phyloP scores from a whole-genome alignment of 64 coral and sea anemone genomes.

The Exaiptasia diaphana region DNA sequence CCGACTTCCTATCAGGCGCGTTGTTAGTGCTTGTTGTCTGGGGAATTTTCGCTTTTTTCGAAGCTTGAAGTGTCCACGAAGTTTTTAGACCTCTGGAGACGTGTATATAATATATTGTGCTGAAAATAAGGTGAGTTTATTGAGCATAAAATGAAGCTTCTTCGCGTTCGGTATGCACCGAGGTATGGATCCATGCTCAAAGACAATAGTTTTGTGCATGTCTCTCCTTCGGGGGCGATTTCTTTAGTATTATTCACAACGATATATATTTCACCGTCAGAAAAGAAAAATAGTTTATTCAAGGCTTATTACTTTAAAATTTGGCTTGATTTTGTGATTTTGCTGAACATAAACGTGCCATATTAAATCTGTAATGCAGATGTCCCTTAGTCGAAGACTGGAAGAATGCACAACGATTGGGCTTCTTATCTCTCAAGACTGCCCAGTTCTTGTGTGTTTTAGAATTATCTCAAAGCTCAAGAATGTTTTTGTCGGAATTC shows the following conservation, averaged over 20 bases:
- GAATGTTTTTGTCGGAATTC: not conserved
- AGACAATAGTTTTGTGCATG: not conserved
- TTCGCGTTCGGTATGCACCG: not conserved
- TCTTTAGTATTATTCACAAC: not conserved
- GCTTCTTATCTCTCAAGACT: too few species aligned
- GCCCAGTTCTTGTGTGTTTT: too few species aligned
- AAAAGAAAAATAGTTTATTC: too few species aligned
- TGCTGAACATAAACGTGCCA: too few species aligned
- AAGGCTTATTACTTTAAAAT: too few species aligned
- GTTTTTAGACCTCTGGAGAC: slow-evolving; percentile 54
- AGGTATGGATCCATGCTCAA: not conserved
- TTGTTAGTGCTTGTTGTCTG: slow-evolving; percentile 4
- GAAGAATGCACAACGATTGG: too few species aligned
- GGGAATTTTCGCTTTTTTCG: slow-evolving; percentile 77
- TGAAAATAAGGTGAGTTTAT: slow-evolving; percentile 55
- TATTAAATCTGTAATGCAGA: too few species aligned
- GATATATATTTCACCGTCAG: too few species aligned
- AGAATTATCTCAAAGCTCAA: too few species aligned
- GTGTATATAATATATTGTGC: slow-evolving; percentile 57
- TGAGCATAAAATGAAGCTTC: not conserved
- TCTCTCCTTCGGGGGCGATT: slow-evolving; percentile 15
- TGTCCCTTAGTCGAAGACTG: too few species aligned
- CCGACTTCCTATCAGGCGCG: slow-evolving; percentile 68
- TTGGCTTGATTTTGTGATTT: too few species aligned
- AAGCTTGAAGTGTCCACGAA: slow-evolving; percentile 53